A percentile compares a stretch with the other conserved stretches of the same genome.
Evolutionary conservation across 1,140 invertebrate genomes (phyloP).

Genomic region (Mizuhopecten yessoensis): DNA sequence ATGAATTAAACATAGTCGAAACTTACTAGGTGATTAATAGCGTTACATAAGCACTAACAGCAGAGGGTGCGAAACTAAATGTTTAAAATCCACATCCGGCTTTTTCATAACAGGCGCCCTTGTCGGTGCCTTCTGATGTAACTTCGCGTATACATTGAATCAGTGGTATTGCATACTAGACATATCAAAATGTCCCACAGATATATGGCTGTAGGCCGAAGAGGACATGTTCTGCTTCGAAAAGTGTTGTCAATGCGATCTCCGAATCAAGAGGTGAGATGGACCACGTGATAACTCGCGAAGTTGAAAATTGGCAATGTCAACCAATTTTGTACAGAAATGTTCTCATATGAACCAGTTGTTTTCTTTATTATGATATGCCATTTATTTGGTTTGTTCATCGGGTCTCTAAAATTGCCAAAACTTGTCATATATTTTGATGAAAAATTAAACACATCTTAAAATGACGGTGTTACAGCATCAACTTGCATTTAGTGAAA

Average conservation of each 20-base stretch:
- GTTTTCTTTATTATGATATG: no score
- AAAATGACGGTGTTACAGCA: no score
- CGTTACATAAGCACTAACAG: no score
- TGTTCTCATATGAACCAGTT: no score
- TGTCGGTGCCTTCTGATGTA: constrained; percentile 15
- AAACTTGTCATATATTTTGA: no score
- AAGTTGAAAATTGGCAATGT: not conserved
- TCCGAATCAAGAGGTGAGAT: constrained; percentile 22
- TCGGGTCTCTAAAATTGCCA: no score
- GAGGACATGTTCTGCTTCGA: constrained; percentile 44
- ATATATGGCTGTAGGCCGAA: constrained; percentile 29
- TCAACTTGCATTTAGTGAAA: no score
- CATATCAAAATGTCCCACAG: constrained; percentile 31
- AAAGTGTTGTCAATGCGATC: not conserved
- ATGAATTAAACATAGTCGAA: no score
- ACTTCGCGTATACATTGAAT: not conserved
- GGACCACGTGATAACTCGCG: not conserved
- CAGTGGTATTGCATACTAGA: not conserved
- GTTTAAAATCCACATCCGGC: not conserved
- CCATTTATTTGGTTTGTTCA: no score
- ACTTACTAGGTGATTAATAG: no score
- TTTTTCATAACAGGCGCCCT: constrained; percentile 16
- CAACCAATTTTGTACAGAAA: no score
- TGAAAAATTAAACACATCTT: no score
- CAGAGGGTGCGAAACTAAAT: not conserved